These are phyloP conservation scores for Dryoscopus gambensis DNA, from an alignment of 2,113 vertebrate species.

Conservation along the genomic window DNA sequence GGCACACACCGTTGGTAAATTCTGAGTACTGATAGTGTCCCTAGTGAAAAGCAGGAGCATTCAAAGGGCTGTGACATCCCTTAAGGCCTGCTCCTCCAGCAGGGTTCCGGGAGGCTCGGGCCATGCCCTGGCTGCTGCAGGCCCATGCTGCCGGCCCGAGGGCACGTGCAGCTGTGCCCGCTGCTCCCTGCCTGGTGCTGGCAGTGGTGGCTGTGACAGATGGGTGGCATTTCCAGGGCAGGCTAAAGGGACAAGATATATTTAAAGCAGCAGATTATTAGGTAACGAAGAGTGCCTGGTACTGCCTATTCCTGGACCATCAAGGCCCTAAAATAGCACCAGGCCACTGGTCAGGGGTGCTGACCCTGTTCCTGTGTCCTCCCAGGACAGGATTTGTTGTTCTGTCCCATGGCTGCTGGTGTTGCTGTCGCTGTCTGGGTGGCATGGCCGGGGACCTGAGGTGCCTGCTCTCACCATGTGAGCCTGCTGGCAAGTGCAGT, in stretches of 20 bases:
- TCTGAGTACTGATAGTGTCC: neutral
- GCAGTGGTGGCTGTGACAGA: neutral
- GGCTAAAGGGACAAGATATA: neutral
- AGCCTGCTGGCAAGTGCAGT: neutral
- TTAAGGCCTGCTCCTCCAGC: neutral
- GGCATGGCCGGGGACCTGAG: neutral
- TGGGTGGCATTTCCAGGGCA: neutral
- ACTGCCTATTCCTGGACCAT: neutral
- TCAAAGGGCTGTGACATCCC: neutral
- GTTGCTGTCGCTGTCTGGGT: neutral
- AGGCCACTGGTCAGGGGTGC: neutral
- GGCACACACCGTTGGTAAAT: neutral
- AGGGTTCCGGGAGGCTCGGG: fast-evolving
- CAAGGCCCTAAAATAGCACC: neutral
- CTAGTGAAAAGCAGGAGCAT: neutral
- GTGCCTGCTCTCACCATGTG: fast-evolving
- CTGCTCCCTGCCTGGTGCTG: neutral
- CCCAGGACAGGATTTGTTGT: neutral
- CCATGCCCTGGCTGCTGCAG: neutral
- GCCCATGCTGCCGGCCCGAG: neutral
- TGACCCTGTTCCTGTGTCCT: neutral
- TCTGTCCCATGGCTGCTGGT: neutral
- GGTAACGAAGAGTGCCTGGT: neutral
- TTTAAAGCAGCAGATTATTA: neutral
- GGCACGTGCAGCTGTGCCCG: neutral